phyloP scores from a whole-genome alignment of 92 coral and sea anemone genomes.

The Diadumene lineata region DNA sequence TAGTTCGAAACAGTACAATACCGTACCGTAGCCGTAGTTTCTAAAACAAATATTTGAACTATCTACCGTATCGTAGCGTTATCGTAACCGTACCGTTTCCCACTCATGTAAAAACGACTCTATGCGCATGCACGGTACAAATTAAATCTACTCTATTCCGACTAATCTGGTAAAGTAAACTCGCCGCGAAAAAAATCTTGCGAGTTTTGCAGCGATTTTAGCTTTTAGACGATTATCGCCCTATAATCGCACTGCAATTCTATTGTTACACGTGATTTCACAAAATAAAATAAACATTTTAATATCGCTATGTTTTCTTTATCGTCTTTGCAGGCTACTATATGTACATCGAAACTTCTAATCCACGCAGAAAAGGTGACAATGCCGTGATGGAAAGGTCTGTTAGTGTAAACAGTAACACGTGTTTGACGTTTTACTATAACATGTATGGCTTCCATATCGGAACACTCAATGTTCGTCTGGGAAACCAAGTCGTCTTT shows the following conservation, averaged over 20 bases:
- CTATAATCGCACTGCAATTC: not conserved
- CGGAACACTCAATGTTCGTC: constrained; percentile 47
- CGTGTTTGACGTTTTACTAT: constrained; percentile 44
- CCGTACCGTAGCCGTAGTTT: no score
- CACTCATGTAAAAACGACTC: no score
- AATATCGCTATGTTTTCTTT: no score
- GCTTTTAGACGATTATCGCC: not conserved
- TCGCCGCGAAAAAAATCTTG: no score
- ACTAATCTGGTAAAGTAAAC: no score
- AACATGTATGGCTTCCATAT: constrained; percentile 50
- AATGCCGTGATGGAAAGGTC: constrained; percentile 34
- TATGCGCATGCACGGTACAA: no score
- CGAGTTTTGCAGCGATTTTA: no score
- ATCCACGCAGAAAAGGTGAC: constrained; percentile 31
- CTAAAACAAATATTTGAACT: no score
- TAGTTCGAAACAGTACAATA: no score
- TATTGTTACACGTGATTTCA: not conserved
- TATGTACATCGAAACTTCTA: constrained; percentile 29
- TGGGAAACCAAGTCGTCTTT: constrained; percentile 31
- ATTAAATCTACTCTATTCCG: not conserved
- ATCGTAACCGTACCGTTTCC: no score
- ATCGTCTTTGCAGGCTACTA: constrained; percentile 21
- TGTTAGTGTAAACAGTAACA: constrained; percentile 28
- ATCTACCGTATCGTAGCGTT: no score
- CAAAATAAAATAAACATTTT: not conserved